Conservation (phyloP, 1,140 invertebrate genomes). For the Daktulosphaira vitifoliae region DNA sequence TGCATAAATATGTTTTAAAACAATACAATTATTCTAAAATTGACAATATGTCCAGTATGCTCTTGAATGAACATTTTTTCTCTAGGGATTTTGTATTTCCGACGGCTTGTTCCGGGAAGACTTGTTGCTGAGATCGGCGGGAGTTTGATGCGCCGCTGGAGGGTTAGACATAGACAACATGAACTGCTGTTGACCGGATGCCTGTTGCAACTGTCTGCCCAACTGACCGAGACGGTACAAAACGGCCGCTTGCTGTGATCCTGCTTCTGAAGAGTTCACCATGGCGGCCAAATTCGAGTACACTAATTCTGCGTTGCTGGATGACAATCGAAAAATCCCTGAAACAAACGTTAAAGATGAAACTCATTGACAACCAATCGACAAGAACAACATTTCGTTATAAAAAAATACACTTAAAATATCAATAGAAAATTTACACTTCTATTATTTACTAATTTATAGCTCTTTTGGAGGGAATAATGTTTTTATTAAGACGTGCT, state of each 20-base stretch:
- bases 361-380: too few relatives aligned
- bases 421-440: too few relatives aligned
- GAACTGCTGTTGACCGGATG: not conserved
- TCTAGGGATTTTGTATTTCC: not conserved
- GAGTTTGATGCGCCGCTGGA: slow-evolving; percentile 34
- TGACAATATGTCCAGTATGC: too few relatives aligned
- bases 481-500: too few relatives aligned
- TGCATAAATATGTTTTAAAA: too few relatives aligned
- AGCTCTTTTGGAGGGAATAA: too few relatives aligned
- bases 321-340: slow-evolving; percentile 13
- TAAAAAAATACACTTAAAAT: too few relatives aligned
- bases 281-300: slow-evolving; percentile 26
- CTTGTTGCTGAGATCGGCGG: slow-evolving; percentile 33
- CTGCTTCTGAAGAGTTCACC: slow-evolving; percentile 21
- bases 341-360: too few relatives aligned
- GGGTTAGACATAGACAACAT: slow-evolving; percentile 25
- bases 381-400: too few relatives aligned
- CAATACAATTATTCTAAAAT: too few relatives aligned
- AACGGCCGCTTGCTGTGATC: slow-evolving; percentile 5
- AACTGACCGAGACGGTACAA: slow-evolving; percentile 17
- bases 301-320: slow-evolving; percentile 25
- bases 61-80: too few relatives aligned
- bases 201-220: slow-evolving; percentile 8
- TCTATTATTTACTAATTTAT: too few relatives aligned
- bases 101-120: slow-evolving; percentile 24